These are phyloP conservation scores for Odontomachus brunneus DNA, from an alignment of 1,140 invertebrate genomes.

Conservation along the genomic window DNA sequence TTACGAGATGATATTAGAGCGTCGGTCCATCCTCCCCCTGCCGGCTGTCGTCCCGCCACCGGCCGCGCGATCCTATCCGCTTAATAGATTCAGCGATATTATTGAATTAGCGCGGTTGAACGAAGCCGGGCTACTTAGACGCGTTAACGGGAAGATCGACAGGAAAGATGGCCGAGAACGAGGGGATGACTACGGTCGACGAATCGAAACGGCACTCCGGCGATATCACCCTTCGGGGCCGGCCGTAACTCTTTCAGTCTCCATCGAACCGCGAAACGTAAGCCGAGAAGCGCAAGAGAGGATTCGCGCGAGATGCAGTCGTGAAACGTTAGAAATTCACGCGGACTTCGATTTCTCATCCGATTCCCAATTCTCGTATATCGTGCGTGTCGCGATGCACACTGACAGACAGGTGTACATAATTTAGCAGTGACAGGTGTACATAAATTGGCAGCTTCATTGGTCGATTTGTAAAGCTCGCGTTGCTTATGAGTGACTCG, in stretches of 20 bases:
- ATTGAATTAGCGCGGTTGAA: constrained; percentile 80
- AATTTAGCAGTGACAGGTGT: too few species aligned
- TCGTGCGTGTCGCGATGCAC: too few species aligned
- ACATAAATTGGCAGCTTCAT: too few species aligned
- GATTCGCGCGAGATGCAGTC: background rate
- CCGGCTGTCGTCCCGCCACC: constrained; percentile 17
- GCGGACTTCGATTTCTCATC: constrained; percentile 11
- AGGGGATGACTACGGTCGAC: background rate
- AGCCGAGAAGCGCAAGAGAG: constrained; percentile 25
- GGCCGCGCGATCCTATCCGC: constrained; percentile 74
- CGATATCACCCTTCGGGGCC: constrained; percentile 24
- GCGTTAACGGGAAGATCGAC: constrained; percentile 51
- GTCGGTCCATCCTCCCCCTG: constrained; percentile 41
- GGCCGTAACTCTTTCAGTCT: constrained; percentile 43
- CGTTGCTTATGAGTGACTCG: too few species aligned
- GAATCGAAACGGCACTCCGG: constrained; percentile 39
- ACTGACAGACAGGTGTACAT: too few species aligned
- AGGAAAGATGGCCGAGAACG: constrained; percentile 26
- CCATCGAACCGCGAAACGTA: constrained; percentile 30
- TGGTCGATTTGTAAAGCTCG: too few species aligned
- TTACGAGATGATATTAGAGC: constrained; percentile 67
- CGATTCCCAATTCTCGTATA: background rate
- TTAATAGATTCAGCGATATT: constrained; percentile 81
- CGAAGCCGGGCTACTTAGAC: constrained; percentile 72
- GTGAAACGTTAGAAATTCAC: constrained; percentile 12